phyloP scores from a whole-genome alignment of 2,797 vertebrate genomes.

The Allenopithecus nigroviridis region DNA sequence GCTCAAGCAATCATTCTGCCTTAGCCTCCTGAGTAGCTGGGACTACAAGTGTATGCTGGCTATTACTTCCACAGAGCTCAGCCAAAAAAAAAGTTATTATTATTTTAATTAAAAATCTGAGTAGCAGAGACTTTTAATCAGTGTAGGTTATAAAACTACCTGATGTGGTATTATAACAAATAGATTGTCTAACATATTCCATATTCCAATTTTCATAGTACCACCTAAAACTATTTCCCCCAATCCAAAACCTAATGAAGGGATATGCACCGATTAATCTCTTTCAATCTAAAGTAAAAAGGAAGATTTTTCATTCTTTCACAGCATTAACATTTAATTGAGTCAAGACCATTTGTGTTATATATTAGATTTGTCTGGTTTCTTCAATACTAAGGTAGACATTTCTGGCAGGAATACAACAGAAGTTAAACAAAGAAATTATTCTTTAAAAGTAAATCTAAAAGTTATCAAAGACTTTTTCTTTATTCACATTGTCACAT shows the following conservation, averaged over 20 bases:
- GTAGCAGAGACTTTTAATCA: background rate
- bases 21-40: too few species aligned
- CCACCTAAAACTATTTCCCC: rapidly evolving
- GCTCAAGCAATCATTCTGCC: too few species aligned
- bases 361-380: background rate
- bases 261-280: background rate
- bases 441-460: background rate
- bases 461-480: background rate
- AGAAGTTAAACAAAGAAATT: background rate
- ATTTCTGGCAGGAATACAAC: background rate
- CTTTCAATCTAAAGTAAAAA: background rate
- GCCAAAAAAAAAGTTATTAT: too few species aligned
- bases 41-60: too few species aligned
- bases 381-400: background rate
- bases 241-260: background rate
- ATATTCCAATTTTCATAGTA: background rate
- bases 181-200: background rate
- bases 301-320: background rate
- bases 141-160: background rate
- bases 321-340: background rate
- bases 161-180: background rate
- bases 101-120: background rate
- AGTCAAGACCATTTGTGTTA: background rate
- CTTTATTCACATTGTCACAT: background rate
- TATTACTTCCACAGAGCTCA: too few species aligned